Conservation (phyloP, 2,113 vertebrate genomes). For the Lasiurus cinereus region DNA sequence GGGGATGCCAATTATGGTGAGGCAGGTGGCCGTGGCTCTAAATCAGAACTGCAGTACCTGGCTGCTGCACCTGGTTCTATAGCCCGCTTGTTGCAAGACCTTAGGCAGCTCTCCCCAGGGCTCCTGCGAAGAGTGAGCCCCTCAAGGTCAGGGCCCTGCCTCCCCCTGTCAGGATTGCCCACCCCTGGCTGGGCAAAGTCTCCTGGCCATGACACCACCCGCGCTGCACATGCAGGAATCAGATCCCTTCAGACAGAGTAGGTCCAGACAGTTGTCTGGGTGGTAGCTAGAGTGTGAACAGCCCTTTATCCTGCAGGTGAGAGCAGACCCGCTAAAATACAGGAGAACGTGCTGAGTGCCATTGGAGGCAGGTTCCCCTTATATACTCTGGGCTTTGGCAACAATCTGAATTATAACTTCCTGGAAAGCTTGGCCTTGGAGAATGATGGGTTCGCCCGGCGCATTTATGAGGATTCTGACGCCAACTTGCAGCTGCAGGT, state of each 20-base stretch:
- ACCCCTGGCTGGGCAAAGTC: background rate
- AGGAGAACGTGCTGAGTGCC: constrained; percentile 86
- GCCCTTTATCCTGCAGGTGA: constrained; percentile 72
- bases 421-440: constrained; percentile 93
- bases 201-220: background rate
- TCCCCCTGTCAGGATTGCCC: background rate
- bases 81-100: background rate
- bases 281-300: background rate
- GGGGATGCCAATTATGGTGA: constrained; percentile 93
- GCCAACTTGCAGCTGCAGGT: constrained; percentile 95
- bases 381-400: constrained; percentile 94
- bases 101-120: background rate
- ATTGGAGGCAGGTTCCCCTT: constrained; percentile 90
- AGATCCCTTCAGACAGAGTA: background rate
- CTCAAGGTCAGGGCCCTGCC: background rate
- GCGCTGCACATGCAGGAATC: background rate
- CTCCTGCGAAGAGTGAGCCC: background rate
- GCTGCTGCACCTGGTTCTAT: background rate
- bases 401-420: constrained; percentile 90
- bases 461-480: constrained; percentile 95
- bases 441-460: constrained; percentile 94
- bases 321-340: constrained; percentile 79
- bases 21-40: background rate
- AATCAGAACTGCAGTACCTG: background rate
- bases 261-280: background rate